Evolutionary conservation across 2,797 vertebrate genomes (phyloP).

Genomic region (Cyclura pinguis): DNA sequence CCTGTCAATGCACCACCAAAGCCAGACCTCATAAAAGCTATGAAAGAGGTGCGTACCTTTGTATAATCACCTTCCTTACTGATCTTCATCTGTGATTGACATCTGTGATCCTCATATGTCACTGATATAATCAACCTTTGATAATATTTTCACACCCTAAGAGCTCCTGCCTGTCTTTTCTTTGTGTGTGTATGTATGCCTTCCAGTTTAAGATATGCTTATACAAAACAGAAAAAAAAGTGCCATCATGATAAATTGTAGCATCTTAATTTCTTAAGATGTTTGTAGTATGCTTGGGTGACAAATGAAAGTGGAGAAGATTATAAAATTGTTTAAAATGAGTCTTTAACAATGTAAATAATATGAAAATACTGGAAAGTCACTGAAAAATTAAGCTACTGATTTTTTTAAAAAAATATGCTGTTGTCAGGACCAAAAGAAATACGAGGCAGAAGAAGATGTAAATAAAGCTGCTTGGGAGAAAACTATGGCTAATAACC

Average conservation of each 20-base stretch:
- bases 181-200: neutral
- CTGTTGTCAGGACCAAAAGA: constrained; percentile 89
- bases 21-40: constrained; percentile 88
- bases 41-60: constrained; percentile 87
- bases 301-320: neutral
- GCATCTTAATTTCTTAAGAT: neutral
- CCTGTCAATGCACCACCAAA: constrained; percentile 87
- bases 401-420: neutral
- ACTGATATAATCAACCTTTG: neutral
- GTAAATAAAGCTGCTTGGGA: constrained; percentile 92
- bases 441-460: constrained; percentile 90
- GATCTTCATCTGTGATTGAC: neutral
- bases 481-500: constrained; percentile 91
- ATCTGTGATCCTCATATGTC: neutral
- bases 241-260: neutral
- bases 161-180: neutral
- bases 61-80: constrained; percentile 2
- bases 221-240: neutral
- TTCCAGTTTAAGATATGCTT: constrained; percentile 17
- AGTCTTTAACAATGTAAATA: neutral
- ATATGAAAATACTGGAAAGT: neutral
- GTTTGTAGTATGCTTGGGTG: neutral
- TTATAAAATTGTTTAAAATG: neutral
- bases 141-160: neutral
- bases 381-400: neutral